Conservation (phyloP, 2,113 vertebrate genomes). For the Prietella phreatophila region DNA sequence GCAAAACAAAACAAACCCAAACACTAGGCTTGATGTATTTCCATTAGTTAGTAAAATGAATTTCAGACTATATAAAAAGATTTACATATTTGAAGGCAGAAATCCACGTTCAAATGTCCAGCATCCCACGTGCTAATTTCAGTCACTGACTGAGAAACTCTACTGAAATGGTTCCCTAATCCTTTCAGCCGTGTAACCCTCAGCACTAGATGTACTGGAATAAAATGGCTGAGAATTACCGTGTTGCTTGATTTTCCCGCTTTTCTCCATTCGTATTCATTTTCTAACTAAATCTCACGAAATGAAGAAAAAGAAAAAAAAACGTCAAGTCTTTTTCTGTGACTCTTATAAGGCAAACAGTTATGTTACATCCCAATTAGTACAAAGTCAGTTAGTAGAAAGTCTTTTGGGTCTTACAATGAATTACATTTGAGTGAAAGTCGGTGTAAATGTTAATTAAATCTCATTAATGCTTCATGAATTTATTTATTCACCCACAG, state of each 20-base stretch:
- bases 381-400: not conserved
- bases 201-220: not conserved
- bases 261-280: not conserved
- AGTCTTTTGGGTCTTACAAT: not conserved
- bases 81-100: not conserved
- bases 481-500: not conserved
- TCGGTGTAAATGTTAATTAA: not conserved
- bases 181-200: not conserved
- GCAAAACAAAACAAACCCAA: not conserved
- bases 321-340: not conserved
- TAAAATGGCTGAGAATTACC: not conserved
- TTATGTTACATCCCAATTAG: not conserved
- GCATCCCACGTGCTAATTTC: not conserved
- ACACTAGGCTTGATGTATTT: not conserved
- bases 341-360: not conserved
- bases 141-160: not conserved
- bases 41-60: not conserved
- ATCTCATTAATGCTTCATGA: not conserved
- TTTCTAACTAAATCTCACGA: not conserved
- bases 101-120: constrained; percentile 10
- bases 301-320: not conserved
- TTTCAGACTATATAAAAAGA: not conserved
- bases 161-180: not conserved
- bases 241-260: not conserved
- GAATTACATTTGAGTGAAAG: not conserved